Conservation (phyloP, 1,140 invertebrate species). For the Leptinotarsa lineolata region DNA sequence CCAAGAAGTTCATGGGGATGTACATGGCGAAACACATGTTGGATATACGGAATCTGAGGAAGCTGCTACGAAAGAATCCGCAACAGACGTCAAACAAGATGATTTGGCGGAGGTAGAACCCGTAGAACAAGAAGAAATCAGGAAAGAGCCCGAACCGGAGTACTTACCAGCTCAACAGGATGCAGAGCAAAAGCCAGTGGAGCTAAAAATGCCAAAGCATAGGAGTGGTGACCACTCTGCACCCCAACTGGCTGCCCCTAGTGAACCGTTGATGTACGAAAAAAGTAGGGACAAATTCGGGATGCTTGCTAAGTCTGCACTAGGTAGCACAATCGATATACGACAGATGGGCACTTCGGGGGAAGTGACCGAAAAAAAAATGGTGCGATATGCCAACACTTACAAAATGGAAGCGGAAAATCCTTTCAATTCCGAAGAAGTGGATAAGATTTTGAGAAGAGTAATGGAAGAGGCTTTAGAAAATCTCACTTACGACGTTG, state of each 20-base stretch:
- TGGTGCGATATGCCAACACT: constrained; percentile 57
- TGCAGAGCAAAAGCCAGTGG: too few species aligned
- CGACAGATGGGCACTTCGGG: neutral
- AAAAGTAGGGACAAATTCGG: neutral
- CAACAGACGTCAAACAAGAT: too few species aligned
- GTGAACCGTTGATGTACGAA: neutral
- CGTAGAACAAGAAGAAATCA: too few species aligned
- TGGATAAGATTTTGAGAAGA: constrained; percentile 57
- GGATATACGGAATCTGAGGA: too few species aligned
- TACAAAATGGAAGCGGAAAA: constrained; percentile 59
- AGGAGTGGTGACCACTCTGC: too few species aligned
- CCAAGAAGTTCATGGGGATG: neutral
- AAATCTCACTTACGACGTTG: constrained; percentile 57
- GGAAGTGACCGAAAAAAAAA: neutral
- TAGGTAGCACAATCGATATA: constrained; percentile 20
- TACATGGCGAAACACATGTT: too few species aligned
- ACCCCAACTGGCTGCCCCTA: neutral
- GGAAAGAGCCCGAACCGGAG: too few species aligned
- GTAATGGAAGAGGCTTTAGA: constrained; percentile 57
- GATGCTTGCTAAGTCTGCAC: neutral
- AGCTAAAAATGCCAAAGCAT: too few species aligned
- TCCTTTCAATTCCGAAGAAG: constrained; percentile 58
- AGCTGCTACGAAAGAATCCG: too few species aligned
- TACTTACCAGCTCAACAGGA: too few species aligned
- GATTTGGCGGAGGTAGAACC: too few species aligned